phyloP scores from a whole-genome alignment of 2,888 invertebrate genomes.

The Agrypnus murinus region DNA sequence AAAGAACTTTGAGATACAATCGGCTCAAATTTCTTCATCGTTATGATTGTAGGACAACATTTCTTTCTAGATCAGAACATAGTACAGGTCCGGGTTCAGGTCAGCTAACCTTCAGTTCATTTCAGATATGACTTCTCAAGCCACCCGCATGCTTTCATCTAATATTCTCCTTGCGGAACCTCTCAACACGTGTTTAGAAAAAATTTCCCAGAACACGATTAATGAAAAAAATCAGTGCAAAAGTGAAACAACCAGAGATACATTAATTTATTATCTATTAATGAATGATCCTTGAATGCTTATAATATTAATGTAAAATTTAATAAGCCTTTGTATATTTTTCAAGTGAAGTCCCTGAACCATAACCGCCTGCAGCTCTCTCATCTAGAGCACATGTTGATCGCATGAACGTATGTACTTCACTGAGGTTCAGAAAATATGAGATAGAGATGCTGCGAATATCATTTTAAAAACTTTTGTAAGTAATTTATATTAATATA shows the following conservation, averaged over 20 bases:
- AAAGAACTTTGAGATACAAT: too few relatives aligned
- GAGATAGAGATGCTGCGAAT: slow-evolving; percentile 20
- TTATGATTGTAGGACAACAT: slow-evolving; percentile 28
- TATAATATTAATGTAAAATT: not conserved
- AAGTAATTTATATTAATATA: not conserved
- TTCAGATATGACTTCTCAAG: slow-evolving; percentile 30
- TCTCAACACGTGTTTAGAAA: slow-evolving; percentile 14
- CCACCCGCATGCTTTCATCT: slow-evolving; percentile 29
- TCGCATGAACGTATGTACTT: slow-evolving; percentile 33
- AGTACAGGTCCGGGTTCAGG: slow-evolving; percentile 46
- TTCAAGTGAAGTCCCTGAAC: slow-evolving; percentile 32
- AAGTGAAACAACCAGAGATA: not conserved
- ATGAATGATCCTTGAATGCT: slow-evolving; percentile 8
- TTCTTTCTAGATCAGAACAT: slow-evolving; percentile 38
- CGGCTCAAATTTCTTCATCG: not conserved
- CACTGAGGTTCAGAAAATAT: not conserved
- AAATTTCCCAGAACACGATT: not conserved
- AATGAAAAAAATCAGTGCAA: not conserved
- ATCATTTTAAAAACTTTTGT: not conserved
- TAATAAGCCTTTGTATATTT: slow-evolving; percentile 30
- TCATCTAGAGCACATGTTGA: slow-evolving; percentile 36
- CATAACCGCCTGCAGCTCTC: slow-evolving; percentile 30
- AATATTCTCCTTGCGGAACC: not conserved
- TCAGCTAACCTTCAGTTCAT: slow-evolving; percentile 38
- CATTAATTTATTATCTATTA: slow-evolving; percentile 2